Conservation (phyloP, 2,113 vertebrate species). For the Phrynosoma platyrhinos region DNA sequence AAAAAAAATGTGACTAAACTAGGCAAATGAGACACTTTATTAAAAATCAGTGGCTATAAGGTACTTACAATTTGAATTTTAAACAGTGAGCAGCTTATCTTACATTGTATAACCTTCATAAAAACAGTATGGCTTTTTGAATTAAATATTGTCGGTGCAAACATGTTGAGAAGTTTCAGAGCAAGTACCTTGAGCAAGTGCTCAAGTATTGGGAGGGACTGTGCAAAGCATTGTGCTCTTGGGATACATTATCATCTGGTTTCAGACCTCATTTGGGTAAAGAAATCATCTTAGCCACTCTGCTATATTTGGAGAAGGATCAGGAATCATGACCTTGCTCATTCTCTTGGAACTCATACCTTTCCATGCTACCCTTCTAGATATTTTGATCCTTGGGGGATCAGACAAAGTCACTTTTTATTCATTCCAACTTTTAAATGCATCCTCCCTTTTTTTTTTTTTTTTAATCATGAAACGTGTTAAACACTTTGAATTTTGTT, state of each 20-base stretch:
- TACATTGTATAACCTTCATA: too few relatives aligned
- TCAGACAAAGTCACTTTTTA: not conserved
- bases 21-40: too few relatives aligned
- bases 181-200: not conserved
- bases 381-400: not conserved
- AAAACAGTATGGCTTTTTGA: not conserved
- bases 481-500: not conserved
- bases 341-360: not conserved
- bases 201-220: not conserved
- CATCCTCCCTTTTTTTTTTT: not conserved
- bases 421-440: not conserved
- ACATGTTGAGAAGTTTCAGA: not conserved
- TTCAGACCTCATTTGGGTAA: not conserved
- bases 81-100: too few relatives aligned
- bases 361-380: not conserved
- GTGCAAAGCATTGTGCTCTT: not conserved
- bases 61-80: too few relatives aligned
- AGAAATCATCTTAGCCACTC: not conserved
- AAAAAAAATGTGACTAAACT: too few relatives aligned
- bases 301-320: not conserved
- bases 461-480: not conserved
- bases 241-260: not conserved
- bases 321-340: not conserved
- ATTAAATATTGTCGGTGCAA: not conserved
- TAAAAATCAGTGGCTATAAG: too few relatives aligned